Conservation (phyloP, 2,888 invertebrate genomes). For the Rhogogaster chlorosoma region DNA sequence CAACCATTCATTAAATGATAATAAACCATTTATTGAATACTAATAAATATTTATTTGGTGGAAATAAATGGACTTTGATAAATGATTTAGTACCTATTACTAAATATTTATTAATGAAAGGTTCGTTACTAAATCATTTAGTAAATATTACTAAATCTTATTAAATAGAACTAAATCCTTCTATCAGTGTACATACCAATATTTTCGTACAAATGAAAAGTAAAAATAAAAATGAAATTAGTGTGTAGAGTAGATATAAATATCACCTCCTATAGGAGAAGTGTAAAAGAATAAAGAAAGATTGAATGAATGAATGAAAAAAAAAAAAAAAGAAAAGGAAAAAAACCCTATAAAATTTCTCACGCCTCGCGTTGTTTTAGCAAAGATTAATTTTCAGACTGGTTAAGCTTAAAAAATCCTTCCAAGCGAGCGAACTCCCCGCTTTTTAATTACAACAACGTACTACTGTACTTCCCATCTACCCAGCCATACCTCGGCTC, state of each 20-base stretch:
- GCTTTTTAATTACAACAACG: constrained; percentile 23
- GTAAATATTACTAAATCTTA: too few relatives aligned
- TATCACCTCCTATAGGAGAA: neutral
- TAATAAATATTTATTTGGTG: too few relatives aligned
- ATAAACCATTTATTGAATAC: too few relatives aligned
- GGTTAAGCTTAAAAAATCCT: constrained; percentile 34
- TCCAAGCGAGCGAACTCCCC: neutral
- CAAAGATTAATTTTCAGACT: constrained; percentile 27
- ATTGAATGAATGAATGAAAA: neutral
- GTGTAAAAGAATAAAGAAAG: neutral
- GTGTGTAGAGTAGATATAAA: neutral
- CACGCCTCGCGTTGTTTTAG: neutral
- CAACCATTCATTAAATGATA: too few relatives aligned
- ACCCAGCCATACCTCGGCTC: neutral
- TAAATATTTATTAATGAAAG: too few relatives aligned
- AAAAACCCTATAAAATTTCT: neutral
- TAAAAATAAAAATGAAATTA: too few relatives aligned
- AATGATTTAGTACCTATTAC: too few relatives aligned
- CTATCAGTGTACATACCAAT: too few relatives aligned
- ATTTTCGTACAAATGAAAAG: neutral
- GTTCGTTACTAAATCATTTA: too few relatives aligned
- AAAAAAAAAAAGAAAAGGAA: neutral
- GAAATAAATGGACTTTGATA: too few relatives aligned
- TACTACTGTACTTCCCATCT: neutral
- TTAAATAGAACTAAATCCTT: too few relatives aligned